A percentile compares a stretch with the other conserved stretches of the same genome.
These are phyloP conservation scores for Latrodectus elegans DNA, from an alignment of 2,888 invertebrate species.

Conservation along the genomic window DNA sequence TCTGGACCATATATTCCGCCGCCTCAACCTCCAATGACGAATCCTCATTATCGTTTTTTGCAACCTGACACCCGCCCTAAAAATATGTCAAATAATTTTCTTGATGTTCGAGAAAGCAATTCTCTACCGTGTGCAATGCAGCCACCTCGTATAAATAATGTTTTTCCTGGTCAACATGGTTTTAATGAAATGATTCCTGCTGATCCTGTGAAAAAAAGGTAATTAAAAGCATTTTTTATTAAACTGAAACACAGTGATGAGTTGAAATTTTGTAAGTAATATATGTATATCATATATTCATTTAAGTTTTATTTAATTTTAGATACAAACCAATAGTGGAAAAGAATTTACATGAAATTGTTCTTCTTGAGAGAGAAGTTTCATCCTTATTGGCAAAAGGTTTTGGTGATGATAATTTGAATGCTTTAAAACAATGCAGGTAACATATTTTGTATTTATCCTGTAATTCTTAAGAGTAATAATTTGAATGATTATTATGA, in stretches of 20 bases:
- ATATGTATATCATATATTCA: no score
- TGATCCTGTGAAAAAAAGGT: constrained; percentile 37
- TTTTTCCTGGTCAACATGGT: background rate
- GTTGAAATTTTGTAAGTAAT: no score
- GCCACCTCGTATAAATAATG: background rate
- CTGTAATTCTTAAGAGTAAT: no score
- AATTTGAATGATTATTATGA: no score
- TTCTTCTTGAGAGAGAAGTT: constrained; percentile 56
- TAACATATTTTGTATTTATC: constrained; percentile 21
- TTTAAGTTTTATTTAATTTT: background rate
- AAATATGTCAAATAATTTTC: background rate
- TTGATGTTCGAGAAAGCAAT: background rate
- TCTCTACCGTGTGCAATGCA: constrained; percentile 18
- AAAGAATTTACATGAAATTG: constrained; percentile 66
- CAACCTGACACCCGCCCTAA: background rate
- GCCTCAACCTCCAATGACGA: constrained; percentile 49
- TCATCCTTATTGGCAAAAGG: constrained; percentile 47
- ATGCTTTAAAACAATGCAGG: constrained; percentile 59
- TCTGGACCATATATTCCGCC: constrained; percentile 41
- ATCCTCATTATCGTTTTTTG: constrained; percentile 17
- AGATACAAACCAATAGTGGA: constrained; percentile 68
- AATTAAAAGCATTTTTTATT: background rate
- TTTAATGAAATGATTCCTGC: constrained; percentile 29
- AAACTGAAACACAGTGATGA: no score
- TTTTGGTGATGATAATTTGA: constrained; percentile 21